Conservation (phyloP, 1,140 invertebrate species). For the Aphis gossypii region DNA sequence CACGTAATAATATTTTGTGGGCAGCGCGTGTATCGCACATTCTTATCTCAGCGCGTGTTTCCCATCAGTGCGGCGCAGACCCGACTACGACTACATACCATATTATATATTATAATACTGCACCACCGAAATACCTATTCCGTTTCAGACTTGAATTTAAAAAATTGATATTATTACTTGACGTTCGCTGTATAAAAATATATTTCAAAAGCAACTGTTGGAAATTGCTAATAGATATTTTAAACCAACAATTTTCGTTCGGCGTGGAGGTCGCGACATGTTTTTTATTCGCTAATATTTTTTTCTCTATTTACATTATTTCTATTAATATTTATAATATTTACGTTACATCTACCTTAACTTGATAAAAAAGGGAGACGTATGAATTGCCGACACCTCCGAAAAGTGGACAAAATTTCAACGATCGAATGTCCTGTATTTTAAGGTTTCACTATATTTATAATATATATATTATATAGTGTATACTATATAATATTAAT, state of each 20-base stretch:
- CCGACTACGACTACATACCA: neutral
- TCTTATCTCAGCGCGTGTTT: constrained; percentile 4
- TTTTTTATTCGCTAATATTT: neutral
- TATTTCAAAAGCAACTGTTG: neutral
- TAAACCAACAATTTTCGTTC: neutral
- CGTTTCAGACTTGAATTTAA: neutral
- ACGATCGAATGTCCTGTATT: neutral
- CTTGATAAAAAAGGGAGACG: neutral
- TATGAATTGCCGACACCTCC: no score
- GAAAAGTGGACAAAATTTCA: neutral
- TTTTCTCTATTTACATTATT: neutral
- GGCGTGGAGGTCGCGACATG: no score
- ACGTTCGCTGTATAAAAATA: neutral
- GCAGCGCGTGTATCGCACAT: constrained; percentile 17
- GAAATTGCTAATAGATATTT: neutral
- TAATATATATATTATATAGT: no score
- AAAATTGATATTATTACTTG: neutral
- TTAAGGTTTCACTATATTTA: neutral
- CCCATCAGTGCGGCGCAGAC: neutral
- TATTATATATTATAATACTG: neutral
- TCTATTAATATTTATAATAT: neutral
- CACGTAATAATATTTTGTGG: neutral
- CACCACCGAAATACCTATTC: neutral
- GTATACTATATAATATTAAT: no score
- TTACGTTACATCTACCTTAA: neutral